Evolutionary conservation across 2,797 vertebrate species (phyloP).

Genomic region (Sternotherus odoratus): DNA sequence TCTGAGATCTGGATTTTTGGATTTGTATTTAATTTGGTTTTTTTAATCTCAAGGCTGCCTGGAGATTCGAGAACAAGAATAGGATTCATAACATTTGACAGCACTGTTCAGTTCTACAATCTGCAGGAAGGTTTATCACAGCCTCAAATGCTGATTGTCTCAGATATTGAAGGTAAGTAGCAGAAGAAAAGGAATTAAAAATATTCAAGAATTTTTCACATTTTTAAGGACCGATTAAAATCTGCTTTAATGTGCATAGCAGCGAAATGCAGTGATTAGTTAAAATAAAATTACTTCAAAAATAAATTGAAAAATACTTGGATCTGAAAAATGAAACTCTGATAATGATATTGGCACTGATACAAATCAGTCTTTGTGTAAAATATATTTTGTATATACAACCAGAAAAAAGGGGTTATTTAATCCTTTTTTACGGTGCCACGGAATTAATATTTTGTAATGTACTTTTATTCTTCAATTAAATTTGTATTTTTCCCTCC

Average conservation of each 20-base stretch:
- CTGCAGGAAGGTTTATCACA: constrained; percentile 95
- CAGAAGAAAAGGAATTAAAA: constrained; percentile 1
- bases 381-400: background rate
- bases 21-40: constrained; percentile 14
- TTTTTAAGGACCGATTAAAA: background rate
- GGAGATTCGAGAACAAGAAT: constrained; percentile 94
- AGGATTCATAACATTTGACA: constrained; percentile 97
- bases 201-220: background rate
- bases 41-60: constrained; percentile 86
- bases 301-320: background rate
- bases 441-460: background rate
- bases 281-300: background rate
- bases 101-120: constrained; percentile 97
- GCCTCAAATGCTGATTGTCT: constrained; percentile 97
- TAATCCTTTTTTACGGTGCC: background rate
- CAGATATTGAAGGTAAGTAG: constrained; percentile 93
- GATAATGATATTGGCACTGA: background rate
- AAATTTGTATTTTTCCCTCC: constrained; percentile 19
- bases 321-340: background rate
- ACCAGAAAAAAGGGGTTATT: background rate
- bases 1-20: background rate
- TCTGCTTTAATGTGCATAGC: background rate
- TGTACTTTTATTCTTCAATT: constrained; percentile 22
- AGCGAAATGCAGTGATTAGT: background rate
- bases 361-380: background rate